Evolutionary conservation across 1,140 invertebrate species (phyloP).

Genomic region (Pissodes strobi): DNA sequence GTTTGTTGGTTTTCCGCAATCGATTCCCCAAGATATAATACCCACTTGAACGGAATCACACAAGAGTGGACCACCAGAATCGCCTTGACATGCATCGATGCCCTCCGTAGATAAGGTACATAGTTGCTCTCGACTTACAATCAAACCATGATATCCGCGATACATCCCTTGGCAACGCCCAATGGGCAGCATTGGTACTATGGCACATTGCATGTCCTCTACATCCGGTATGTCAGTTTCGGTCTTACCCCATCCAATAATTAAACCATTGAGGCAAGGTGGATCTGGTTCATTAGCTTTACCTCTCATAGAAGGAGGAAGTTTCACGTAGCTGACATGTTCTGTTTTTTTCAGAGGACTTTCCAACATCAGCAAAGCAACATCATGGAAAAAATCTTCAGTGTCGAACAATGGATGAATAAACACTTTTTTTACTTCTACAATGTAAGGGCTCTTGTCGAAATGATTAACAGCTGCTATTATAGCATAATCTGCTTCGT

Average conservation of each 20-base stretch:
- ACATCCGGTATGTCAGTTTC: background rate
- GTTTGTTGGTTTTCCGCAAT: slow-evolving; percentile 50
- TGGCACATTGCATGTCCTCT: slow-evolving; percentile 19
- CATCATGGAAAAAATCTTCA: slow-evolving; percentile 11
- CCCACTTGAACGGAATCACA: slow-evolving; percentile 55
- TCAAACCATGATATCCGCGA: background rate
- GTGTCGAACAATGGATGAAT: slow-evolving; percentile 2
- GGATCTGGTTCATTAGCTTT: background rate
- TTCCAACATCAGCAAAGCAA: slow-evolving; percentile 16
- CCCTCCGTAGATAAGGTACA: slow-evolving; percentile 13
- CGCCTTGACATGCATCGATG: slow-evolving; percentile 50
- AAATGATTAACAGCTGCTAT: background rate
- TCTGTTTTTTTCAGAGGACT: background rate
- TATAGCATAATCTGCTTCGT: background rate
- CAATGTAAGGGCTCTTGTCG: background rate
- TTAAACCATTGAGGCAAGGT: slow-evolving; percentile 4
- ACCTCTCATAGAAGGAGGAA: background rate
- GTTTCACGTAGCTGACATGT: slow-evolving; percentile 5
- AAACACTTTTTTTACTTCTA: background rate
- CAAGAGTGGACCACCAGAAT: slow-evolving; percentile 62
- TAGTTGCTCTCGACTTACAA: background rate
- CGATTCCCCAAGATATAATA: slow-evolving; percentile 58
- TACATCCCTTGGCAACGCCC: slow-evolving; percentile 7
- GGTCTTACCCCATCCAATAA: slow-evolving; percentile 28
- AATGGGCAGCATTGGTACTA: slow-evolving; percentile 1